phyloP scores from a whole-genome alignment of 2,888 invertebrate genomes.

The Glyphotaelius pellucidus region DNA sequence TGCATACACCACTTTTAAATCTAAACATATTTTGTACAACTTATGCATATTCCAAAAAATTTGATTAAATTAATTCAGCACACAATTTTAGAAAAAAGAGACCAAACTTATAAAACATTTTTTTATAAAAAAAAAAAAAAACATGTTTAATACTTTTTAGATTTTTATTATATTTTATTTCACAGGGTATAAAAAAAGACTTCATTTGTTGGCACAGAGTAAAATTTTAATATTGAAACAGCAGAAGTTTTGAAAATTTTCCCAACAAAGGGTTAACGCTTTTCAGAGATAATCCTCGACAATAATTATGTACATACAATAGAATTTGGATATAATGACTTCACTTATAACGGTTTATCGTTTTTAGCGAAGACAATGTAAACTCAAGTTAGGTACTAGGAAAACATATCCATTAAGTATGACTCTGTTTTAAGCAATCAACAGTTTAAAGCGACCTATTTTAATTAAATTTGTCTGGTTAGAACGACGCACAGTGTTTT shows the following conservation, averaged over 20 bases:
- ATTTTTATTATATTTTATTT: not conserved
- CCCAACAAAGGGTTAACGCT: not conserved
- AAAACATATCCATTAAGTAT: no score
- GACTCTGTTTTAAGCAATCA: no score
- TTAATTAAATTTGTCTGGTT: no score
- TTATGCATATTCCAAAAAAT: not conserved
- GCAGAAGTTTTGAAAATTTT: not conserved
- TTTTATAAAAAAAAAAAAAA: not conserved
- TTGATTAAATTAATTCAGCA: conserved; percentile 12
- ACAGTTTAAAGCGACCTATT: no score
- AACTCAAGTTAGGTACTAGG: no score
- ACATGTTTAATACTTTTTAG: not conserved
- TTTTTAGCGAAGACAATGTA: no score
- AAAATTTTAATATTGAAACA: not conserved
- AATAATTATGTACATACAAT: not conserved
- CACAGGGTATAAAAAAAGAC: not conserved
- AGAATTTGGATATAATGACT: no score
- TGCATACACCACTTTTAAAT: conserved; percentile 10
- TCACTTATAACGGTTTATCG: no score
- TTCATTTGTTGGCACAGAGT: not conserved
- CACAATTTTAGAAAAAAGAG: conserved; percentile 12
- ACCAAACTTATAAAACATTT: not conserved
- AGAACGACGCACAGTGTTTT: no score
- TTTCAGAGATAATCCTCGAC: not conserved
- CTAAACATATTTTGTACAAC: conserved; percentile 34